A percentile compares a stretch with the other conserved stretches of the same genome.
These are phyloP conservation scores for Zaprionus vittiger DNA, from an alignment of 1,140 invertebrate species.

Conservation along the genomic window DNA sequence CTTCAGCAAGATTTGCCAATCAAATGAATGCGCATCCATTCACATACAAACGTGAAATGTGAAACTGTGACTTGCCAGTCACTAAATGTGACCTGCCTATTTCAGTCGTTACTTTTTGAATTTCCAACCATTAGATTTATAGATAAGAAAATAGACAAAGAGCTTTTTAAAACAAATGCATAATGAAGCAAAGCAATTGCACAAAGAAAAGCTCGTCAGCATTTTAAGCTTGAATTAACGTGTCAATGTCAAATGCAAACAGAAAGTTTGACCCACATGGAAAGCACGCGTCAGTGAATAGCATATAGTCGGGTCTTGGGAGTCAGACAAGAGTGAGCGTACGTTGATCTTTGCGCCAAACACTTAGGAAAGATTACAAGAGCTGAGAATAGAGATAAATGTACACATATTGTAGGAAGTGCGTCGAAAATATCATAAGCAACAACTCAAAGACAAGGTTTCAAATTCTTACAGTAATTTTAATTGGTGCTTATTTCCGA, in stretches of 20 bases:
- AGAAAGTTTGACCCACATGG: conserved; percentile 41
- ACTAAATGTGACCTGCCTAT: neutral
- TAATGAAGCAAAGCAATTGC: neutral
- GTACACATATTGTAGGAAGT: conserved; percentile 4
- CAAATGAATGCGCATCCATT: neutral
- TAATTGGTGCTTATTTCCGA: conserved; percentile 14
- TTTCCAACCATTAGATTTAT: neutral
- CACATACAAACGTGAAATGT: neutral
- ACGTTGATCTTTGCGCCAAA: neutral
- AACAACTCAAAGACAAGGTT: conserved; percentile 1
- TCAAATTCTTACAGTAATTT: neutral
- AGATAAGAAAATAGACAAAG: neutral
- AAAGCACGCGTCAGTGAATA: neutral
- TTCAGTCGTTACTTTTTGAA: conserved; percentile 23
- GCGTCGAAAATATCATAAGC: conserved; percentile 1
- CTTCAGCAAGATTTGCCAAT: conserved; percentile 5
- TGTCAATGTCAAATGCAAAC: conserved; percentile 29
- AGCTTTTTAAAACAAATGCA: neutral
- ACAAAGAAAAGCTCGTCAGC: neutral
- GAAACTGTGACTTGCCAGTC: neutral
- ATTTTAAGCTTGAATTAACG: conserved; percentile 12
- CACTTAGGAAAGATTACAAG: conserved; percentile 10
- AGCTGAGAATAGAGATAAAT: conserved; percentile 5
- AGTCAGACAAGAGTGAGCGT: conserved; percentile 5
- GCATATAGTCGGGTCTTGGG: conserved; percentile 27